These are phyloP conservation scores for Pteruthius melanotis DNA, from an alignment of 2,113 vertebrate genomes.

Conservation along the genomic window DNA sequence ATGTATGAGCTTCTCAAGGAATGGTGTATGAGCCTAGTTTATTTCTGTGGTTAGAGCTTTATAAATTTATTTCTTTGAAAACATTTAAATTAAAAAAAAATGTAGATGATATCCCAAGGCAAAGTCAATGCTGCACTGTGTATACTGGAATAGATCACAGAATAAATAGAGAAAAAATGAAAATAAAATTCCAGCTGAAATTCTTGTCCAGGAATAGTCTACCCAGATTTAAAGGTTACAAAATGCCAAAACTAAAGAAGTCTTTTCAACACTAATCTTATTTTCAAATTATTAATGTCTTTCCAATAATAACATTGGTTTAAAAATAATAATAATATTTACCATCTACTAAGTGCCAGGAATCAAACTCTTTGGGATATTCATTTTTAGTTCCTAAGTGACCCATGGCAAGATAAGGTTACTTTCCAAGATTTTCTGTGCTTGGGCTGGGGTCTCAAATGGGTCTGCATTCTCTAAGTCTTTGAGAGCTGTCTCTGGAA, in stretches of 20 bases:
- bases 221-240: constrained; percentile 29
- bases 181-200: constrained; percentile 45
- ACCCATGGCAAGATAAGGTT: constrained; percentile 12
- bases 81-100: not conserved
- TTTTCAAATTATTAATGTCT: constrained; percentile 54
- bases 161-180: constrained; percentile 46
- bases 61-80: not conserved
- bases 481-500: not conserved
- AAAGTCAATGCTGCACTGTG: not conserved
- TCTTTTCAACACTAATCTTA: constrained; percentile 47
- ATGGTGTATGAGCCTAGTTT: not conserved
- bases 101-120: not conserved
- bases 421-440: not conserved
- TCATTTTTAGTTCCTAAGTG: constrained; percentile 49
- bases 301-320: constrained; percentile 52
- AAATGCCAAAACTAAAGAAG: constrained; percentile 30
- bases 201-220: constrained; percentile 49
- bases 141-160: constrained; percentile 19
- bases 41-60: not conserved
- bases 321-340: constrained; percentile 58
- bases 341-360: constrained; percentile 4
- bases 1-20: not conserved
- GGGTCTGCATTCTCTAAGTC: not conserved
- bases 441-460: not conserved
- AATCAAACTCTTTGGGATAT: constrained; percentile 21